phyloP scores from a whole-genome alignment of 2,888 invertebrate species.

The Epinotia demarniana region DNA sequence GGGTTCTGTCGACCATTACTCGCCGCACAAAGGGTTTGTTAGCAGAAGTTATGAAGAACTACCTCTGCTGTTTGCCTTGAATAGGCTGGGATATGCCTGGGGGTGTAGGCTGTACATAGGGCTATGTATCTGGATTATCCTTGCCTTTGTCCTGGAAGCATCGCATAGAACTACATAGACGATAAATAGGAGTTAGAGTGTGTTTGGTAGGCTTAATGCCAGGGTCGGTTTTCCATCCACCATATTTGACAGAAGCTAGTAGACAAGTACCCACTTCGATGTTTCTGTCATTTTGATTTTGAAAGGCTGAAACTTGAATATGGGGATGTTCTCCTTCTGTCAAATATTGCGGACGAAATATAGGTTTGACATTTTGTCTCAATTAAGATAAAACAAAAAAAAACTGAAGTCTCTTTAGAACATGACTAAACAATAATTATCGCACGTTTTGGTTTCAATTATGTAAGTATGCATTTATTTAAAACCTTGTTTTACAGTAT shows the following conservation, averaged over 20 bases:
- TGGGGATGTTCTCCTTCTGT: too few species aligned
- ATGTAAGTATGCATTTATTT: too few species aligned
- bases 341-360: too few species aligned
- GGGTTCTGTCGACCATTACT: conserved; percentile 70
- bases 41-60: conserved; percentile 79
- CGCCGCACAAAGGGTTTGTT: conserved; percentile 79
- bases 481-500: not conserved
- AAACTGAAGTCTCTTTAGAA: too few species aligned
- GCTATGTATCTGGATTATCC: conserved; percentile 24
- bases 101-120: conserved; percentile 11
- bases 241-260: not conserved
- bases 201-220: not conserved
- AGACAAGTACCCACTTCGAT: not conserved
- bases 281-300: not conserved
- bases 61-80: conserved; percentile 64
- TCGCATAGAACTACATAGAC: not conserved
- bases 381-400: too few species aligned
- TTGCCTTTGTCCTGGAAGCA: not conserved
- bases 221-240: not conserved
- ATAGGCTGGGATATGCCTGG: conserved; percentile 50
- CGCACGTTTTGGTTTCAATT: too few species aligned
- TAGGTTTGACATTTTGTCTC: too few species aligned
- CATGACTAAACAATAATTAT: too few species aligned
- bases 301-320: too few species aligned
- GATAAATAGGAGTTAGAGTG: not conserved